phyloP scores from a whole-genome alignment of 2,113 vertebrate species.

The Tor tambroides region DNA sequence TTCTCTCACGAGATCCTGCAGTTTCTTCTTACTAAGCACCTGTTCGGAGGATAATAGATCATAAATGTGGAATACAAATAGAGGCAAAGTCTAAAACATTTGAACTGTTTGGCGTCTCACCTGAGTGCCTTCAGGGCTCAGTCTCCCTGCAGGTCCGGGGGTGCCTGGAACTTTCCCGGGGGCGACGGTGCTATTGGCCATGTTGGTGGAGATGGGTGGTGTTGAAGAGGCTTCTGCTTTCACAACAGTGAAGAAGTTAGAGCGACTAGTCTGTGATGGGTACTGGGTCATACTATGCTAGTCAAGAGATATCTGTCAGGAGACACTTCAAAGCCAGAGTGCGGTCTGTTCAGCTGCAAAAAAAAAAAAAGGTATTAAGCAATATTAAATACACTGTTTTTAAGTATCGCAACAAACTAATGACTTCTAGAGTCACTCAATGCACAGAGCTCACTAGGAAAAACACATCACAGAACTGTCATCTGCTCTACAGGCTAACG shows the following conservation, averaged over 20 bases:
- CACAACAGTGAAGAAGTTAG: constrained; percentile 65
- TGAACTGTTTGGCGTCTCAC: constrained; percentile 66
- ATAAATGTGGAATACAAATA: background rate
- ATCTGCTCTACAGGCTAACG: constrained; percentile 12
- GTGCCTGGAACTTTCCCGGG: constrained; percentile 77
- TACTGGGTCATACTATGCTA: constrained; percentile 58
- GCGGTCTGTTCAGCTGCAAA: constrained; percentile 25
- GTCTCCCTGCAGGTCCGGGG: constrained; percentile 77
- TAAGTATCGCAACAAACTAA: background rate
- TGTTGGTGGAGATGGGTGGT: constrained; percentile 79
- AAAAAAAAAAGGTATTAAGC: background rate
- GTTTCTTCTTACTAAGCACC: constrained; percentile 97
- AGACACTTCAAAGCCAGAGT: constrained; percentile 27
- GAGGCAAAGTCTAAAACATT: background rate
- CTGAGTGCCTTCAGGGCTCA: constrained; percentile 94
- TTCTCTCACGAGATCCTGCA: constrained; percentile 97
- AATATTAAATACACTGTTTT: background rate
- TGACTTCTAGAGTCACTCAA: background rate
- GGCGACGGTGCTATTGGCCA: constrained; percentile 91
- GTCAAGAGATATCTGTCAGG: constrained; percentile 23
- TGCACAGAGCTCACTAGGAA: background rate
- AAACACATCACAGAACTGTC: constrained; percentile 20
- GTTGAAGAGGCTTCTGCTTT: constrained; percentile 79
- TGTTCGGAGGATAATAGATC: constrained; percentile 54
- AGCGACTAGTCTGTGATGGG: constrained; percentile 51